Percentiles rank a stretch among this genome's conserved stretches.
Evolutionary conservation across 2,797 vertebrate species (phyloP).

Genomic region (Sebastes vulpes): DNA sequence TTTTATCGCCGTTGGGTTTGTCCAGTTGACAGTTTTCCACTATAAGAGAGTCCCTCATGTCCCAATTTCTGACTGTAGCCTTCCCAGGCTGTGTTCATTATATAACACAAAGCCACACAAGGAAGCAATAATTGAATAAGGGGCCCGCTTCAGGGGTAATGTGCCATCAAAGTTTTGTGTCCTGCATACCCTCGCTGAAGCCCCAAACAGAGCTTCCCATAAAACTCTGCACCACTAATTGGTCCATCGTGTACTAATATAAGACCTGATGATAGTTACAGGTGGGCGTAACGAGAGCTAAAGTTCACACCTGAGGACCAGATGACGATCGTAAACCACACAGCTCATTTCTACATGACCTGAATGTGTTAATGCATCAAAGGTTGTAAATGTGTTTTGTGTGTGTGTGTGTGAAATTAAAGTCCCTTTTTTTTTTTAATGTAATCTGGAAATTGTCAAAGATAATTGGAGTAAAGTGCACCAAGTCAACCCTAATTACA

Average conservation of each 20-base stretch:
- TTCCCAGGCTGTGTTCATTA: constrained; percentile 22
- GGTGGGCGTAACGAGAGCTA: constrained; percentile 16
- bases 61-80: constrained; percentile 26
- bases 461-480: constrained; percentile 33
- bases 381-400: constrained; percentile 9
- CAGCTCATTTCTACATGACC: background rate
- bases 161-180: constrained; percentile 48
- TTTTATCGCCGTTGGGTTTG: constrained; percentile 9
- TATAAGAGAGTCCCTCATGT: constrained; percentile 14
- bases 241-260: constrained; percentile 31
- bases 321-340: constrained; percentile 5
- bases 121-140: constrained; percentile 67
- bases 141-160: constrained; percentile 46
- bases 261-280: constrained; percentile 36
- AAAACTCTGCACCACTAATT: constrained; percentile 59
- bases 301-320: constrained; percentile 64
- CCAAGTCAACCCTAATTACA: constrained; percentile 19
- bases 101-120: constrained; percentile 60
- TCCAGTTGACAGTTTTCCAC: constrained; percentile 43
- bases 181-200: background rate
- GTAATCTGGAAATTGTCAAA: constrained; percentile 33
- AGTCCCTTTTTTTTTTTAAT: constrained; percentile 23
- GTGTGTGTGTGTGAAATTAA: constrained; percentile 26
- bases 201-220: constrained; percentile 16
- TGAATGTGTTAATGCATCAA: constrained; percentile 1